Evolutionary conservation across 92 coral and sea anemone species (phyloP).

Genomic region (Ricordea florida): DNA sequence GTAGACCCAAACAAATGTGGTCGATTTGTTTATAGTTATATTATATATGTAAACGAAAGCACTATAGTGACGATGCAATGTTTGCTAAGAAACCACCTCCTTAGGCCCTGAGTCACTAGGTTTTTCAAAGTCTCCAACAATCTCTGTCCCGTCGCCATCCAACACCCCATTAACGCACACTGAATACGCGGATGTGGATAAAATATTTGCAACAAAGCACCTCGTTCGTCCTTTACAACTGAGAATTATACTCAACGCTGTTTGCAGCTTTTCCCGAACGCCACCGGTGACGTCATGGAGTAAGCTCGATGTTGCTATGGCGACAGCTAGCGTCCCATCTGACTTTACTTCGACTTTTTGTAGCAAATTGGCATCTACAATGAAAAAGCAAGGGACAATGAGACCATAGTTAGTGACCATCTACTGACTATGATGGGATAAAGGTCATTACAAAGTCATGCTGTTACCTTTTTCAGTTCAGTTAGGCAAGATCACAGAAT

Average conservation of each 20-base stretch:
- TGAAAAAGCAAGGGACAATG: background rate
- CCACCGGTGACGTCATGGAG: conserved; percentile 88
- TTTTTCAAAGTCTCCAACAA: conserved; percentile 35
- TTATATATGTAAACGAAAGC: too few species aligned
- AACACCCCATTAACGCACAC: conserved; percentile 62
- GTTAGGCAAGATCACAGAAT: too few species aligned
- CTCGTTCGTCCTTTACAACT: conserved; percentile 52
- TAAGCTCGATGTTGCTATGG: conserved; percentile 75
- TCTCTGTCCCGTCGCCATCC: conserved; percentile 50
- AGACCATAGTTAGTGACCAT: too few species aligned
- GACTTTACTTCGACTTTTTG: conserved; percentile 47
- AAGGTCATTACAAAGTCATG: too few species aligned
- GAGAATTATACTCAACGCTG: conserved; percentile 69
- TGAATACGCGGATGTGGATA: conserved; percentile 50
- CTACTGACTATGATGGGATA: too few species aligned
- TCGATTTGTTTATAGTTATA: too few species aligned
- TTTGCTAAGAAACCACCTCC: too few species aligned
- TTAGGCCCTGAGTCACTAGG: too few species aligned
- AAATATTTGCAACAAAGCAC: conserved; percentile 63
- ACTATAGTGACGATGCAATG: too few species aligned
- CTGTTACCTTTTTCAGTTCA: too few species aligned
- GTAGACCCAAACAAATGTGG: too few species aligned
- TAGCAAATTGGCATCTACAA: conserved; percentile 64
- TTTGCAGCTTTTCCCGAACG: conserved; percentile 68
- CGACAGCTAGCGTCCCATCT: conserved; percentile 46